Conservation (phyloP, 2,797 vertebrate species). For the Chaenodraco wilsoni region DNA sequence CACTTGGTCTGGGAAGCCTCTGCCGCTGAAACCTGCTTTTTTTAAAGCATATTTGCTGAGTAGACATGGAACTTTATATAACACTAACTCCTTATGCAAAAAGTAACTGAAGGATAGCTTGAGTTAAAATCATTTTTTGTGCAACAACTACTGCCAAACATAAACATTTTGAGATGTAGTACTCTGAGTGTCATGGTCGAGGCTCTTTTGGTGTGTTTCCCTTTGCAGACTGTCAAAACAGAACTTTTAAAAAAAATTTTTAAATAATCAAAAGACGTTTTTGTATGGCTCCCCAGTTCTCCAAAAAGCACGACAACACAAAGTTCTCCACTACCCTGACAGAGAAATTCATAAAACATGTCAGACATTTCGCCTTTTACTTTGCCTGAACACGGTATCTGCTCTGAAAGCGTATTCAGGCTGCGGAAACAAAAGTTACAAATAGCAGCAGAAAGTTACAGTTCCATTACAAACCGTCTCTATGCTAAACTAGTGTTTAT, state of each 20-base stretch:
- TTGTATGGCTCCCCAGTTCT: not conserved
- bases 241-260: not conserved
- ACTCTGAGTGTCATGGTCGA: not conserved
- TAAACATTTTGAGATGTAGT: not conserved
- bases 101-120: not conserved
- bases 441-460: constrained; percentile 1
- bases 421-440: not conserved
- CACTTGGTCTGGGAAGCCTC: constrained; percentile 11
- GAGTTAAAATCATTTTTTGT: not conserved
- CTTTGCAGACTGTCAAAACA: not conserved
- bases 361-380: not conserved
- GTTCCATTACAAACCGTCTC: not conserved
- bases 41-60: not conserved
- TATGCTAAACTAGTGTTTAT: not conserved
- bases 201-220: not conserved
- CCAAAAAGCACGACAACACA: not conserved
- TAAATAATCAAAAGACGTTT: not conserved
- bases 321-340: not conserved
- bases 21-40: constrained; percentile 24
- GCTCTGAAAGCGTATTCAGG: constrained; percentile 3
- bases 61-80: not conserved
- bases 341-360: not conserved
- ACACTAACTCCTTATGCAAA: not conserved
- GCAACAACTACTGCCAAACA: not conserved
- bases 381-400: constrained; percentile 1